A percentile compares a stretch with the other conserved stretches of the same genome.
phyloP scores from a whole-genome alignment of 2,888 invertebrate species.

The Diploptera punctata region DNA sequence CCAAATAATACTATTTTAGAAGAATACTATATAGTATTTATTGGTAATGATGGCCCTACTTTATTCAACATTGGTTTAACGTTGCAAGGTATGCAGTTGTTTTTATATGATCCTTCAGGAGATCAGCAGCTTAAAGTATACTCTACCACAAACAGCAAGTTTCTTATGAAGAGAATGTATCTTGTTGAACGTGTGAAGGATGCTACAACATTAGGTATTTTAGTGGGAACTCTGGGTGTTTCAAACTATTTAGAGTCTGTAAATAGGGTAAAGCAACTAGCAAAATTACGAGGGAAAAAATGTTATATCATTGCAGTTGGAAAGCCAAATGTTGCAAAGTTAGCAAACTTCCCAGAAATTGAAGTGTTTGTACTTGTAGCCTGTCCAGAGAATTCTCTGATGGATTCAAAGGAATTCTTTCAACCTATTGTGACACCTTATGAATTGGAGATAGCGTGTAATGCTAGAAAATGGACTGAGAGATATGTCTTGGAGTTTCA shows the following conservation, averaged over 20 bases:
- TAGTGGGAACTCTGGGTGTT: conserved; percentile 90
- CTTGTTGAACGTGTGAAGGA: conserved; percentile 92
- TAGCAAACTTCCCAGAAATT: conserved; percentile 95
- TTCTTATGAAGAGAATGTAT: conserved; percentile 81
- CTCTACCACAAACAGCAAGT: too few relatives aligned
- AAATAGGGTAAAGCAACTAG: conserved; percentile 72
- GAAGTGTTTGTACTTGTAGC: conserved; percentile 92
- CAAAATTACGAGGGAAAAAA: conserved; percentile 80
- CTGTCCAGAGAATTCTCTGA: conserved; percentile 85
- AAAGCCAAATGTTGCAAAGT: conserved; percentile 91
- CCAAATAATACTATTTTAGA: conserved; percentile 48
- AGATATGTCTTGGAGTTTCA: conserved; percentile 77
- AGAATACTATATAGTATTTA: conserved; percentile 67
- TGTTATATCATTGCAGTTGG: conserved; percentile 93
- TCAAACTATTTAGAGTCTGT: conserved; percentile 79
- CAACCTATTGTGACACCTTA: conserved; percentile 91
- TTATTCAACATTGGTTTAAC: conserved; percentile 64
- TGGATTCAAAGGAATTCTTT: conserved; percentile 85
- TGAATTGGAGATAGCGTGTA: conserved; percentile 78
- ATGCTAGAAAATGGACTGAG: conserved; percentile 58
- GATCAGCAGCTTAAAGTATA: background rate
- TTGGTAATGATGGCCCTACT: conserved; percentile 70
- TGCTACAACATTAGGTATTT: conserved; percentile 83
- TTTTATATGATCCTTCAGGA: background rate
- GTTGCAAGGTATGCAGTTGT: conserved; percentile 47